Percentiles rank a stretch among this genome's conserved stretches.
These are phyloP conservation scores for Lampropteryx suffumata DNA, from an alignment of 2,888 invertebrate species.

Conservation along the genomic window DNA sequence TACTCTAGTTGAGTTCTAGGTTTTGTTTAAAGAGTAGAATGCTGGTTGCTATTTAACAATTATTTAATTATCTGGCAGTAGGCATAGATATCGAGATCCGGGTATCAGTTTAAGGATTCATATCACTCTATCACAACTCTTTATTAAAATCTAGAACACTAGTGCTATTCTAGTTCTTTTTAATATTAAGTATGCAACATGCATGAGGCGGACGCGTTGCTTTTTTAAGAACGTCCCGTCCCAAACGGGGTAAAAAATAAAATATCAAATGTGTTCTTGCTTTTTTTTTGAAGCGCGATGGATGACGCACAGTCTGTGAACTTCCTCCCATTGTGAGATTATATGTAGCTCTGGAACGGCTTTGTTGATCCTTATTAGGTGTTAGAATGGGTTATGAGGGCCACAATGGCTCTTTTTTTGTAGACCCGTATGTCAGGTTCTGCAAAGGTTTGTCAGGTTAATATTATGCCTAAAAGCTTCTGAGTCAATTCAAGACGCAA, in stretches of 20 bases:
- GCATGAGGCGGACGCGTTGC: constrained; percentile 40
- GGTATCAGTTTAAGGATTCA: no score
- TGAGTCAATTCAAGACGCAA: no score
- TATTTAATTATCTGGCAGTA: no score
- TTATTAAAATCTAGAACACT: constrained; percentile 18
- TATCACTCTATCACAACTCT: not conserved
- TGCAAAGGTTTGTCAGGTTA: no score
- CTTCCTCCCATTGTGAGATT: constrained; percentile 81
- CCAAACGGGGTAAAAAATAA: constrained; percentile 51
- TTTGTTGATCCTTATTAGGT: constrained; percentile 35
- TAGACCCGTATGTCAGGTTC: no score
- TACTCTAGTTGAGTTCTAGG: no score
- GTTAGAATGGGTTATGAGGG: constrained; percentile 22
- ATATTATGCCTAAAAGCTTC: no score
- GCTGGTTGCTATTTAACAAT: no score
- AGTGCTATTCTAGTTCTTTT: constrained; percentile 21
- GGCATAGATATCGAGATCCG: no score
- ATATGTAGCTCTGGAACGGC: constrained; percentile 42
- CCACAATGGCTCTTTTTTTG: constrained; percentile 24
- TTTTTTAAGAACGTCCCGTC: constrained; percentile 45
- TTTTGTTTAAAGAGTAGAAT: no score
- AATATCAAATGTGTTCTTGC: constrained; percentile 51
- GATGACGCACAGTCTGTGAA: constrained; percentile 77
- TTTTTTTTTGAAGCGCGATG: constrained; percentile 56
- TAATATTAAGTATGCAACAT: constrained; percentile 21